phyloP scores from a whole-genome alignment of 2,797 vertebrate species.

The Hephaestus fuliginosus region DNA sequence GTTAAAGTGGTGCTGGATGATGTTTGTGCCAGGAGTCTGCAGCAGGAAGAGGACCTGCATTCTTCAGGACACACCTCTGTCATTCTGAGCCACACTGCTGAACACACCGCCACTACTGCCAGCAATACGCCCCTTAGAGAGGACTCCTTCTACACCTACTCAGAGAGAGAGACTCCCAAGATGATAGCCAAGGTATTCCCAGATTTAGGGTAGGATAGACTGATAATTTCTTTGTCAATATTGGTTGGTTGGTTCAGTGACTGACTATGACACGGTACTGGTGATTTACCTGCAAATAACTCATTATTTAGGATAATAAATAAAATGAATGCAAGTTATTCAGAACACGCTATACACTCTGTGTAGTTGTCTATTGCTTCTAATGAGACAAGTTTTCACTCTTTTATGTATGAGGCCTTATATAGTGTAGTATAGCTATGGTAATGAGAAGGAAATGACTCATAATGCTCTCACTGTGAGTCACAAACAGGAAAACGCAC shows the following conservation, averaged over 20 bases:
- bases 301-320: neutral
- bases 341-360: neutral
- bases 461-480: neutral
- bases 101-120: conserved; percentile 63
- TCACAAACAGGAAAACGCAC: neutral
- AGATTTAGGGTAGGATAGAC: neutral
- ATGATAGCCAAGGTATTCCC: conserved; percentile 90
- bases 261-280: neutral
- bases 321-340: neutral
- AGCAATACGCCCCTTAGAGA: conserved; percentile 76
- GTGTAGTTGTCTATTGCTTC: conserved; percentile 7
- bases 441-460: neutral
- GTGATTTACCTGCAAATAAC: neutral
- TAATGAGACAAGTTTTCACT: neutral
- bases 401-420: conserved; percentile 11
- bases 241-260: neutral
- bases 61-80: conserved; percentile 77
- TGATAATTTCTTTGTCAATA: neutral
- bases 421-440: neutral
- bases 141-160: conserved; percentile 74
- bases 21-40: conserved; percentile 88
- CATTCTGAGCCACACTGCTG: conserved; percentile 72
- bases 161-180: conserved; percentile 89
- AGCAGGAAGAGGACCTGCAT: conserved; percentile 87
- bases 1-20: conserved; percentile 90